phyloP scores from a whole-genome alignment of 92 coral and sea anemone species.

The Zoanthus sansibaricus region DNA sequence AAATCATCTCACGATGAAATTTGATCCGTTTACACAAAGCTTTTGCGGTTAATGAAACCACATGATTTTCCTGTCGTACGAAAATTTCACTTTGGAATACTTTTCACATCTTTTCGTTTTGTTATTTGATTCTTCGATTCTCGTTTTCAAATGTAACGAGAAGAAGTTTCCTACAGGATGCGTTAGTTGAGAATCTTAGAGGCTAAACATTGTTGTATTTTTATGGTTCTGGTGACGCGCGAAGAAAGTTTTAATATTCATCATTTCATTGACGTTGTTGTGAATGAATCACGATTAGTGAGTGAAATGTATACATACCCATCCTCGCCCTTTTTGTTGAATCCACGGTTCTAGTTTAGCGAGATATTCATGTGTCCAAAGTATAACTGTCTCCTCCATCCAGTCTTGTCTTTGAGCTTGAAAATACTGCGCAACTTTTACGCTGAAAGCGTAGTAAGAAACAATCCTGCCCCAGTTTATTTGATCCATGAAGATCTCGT shows the following conservation, averaged over 20 bases:
- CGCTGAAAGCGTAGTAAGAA: slow-evolving; percentile 66
- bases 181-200: background rate
- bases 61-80: background rate
- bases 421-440: slow-evolving; percentile 66
- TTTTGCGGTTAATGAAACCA: slow-evolving; percentile 18
- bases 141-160: background rate
- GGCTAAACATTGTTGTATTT: background rate
- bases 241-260: background rate
- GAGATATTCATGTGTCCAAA: slow-evolving; percentile 62
- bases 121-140: background rate
- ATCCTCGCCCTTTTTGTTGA: slow-evolving; percentile 66
- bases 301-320: slow-evolving; percentile 50
- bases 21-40: background rate
- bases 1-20: background rate
- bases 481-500: slow-evolving; percentile 65
- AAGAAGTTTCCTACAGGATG: background rate
- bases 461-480: slow-evolving; percentile 73
- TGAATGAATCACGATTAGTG: slow-evolving; percentile 16
- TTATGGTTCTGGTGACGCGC: background rate
- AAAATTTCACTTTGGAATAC: background rate
- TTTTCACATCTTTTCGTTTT: background rate
- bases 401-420: slow-evolving; percentile 44
- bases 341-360: slow-evolving; percentile 63
- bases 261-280: background rate
- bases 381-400: slow-evolving; percentile 58